Evolutionary conservation across 2,888 invertebrate genomes (phyloP).

Genomic region (Schrankia costaestrigalis): DNA sequence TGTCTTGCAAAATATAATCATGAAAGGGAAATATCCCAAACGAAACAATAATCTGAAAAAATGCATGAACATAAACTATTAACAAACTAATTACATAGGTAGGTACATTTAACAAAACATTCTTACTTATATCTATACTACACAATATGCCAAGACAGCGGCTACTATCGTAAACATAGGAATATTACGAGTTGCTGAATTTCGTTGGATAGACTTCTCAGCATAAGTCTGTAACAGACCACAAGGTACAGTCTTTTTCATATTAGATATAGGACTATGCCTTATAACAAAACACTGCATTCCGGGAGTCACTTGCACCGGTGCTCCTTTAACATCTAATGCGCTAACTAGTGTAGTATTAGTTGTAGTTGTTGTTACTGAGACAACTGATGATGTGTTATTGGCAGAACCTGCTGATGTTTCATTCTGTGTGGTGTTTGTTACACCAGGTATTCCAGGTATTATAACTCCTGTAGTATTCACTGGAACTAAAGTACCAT

Average conservation of each 20-base stretch:
- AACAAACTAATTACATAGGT: too few species aligned
- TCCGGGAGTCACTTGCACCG: slow-evolving; percentile 61
- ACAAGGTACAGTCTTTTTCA: slow-evolving; percentile 60
- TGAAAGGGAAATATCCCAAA: too few species aligned
- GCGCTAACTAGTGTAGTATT: slow-evolving; percentile 63
- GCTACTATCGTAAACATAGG: slow-evolving; percentile 51
- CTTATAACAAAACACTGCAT: slow-evolving; percentile 67
- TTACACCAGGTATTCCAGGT: slow-evolving; percentile 7
- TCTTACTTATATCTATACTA: slow-evolving; percentile 26
- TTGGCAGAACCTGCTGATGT: slow-evolving; percentile 25
- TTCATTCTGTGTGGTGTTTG: slow-evolving; percentile 23
- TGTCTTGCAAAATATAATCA: too few species aligned
- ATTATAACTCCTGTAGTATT: slow-evolving; percentile 27
- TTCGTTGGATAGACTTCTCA: slow-evolving; percentile 54
- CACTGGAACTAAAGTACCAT: slow-evolving; percentile 58
- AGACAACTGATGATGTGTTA: neutral
- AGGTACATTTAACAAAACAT: too few species aligned
- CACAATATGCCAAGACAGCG: slow-evolving; percentile 38
- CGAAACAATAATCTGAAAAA: too few species aligned
- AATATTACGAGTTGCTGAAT: slow-evolving; percentile 49
- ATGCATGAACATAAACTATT: neutral
- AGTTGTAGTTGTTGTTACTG: slow-evolving; percentile 6
- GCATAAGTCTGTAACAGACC: slow-evolving; percentile 65
- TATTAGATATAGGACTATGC: slow-evolving; percentile 41
- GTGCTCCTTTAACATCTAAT: slow-evolving; percentile 66